Base-by-base conservation (phyloP, 35 echinoderm and acorn worm genomes). In the Ophiothrix spiculata region DNA sequence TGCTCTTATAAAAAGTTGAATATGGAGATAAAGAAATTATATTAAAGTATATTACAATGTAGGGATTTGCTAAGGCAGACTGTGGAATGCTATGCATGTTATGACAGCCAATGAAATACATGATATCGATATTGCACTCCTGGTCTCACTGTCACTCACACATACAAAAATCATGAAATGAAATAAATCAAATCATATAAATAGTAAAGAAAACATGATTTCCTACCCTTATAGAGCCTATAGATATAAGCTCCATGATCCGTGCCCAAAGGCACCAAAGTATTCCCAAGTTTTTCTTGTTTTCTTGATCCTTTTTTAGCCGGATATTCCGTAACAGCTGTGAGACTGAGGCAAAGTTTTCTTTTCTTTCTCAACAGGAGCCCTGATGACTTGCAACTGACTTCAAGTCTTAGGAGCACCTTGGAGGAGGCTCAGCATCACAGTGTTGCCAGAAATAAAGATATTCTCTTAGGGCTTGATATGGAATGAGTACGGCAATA, bases 321-420 rank as follows among this genome's bases (percentile, higher is more conserved):
- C 60, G 16, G 60, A 69, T 69, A 69, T 69, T 69, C 60, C 60
- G 42, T 69, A n/a, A 69, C 60, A 69, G 60, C 60, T 69, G 60
- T 4, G 25, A 69, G 60, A 69, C 60, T 69, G 60, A 69, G 60
- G 60, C 60, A 69, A 49, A 69, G 60, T 69, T 69, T 69, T 69
- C 60, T 69, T 69, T 69, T 69, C 60, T 25, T 28, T 69, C 60
- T 69, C 60, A 28, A 69, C 60, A 69, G 60, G 60, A 69, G 60
- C 60, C 60, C 60, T 69, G 60, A 69, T 69, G 60, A 69, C 60
- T 69, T 69, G 17, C 60, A 69, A 69, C 60, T 69, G 60, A 28
- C 42, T 49, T 19, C 6, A 49, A 49, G 19, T 49, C 42, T 28
- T 69, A 28, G 25, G 45, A 54, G 45, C 45, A 54, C 45, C 45